phyloP scores from a whole-genome alignment of 92 coral and sea anemone species.

The Palythoa grandiflora region DNA sequence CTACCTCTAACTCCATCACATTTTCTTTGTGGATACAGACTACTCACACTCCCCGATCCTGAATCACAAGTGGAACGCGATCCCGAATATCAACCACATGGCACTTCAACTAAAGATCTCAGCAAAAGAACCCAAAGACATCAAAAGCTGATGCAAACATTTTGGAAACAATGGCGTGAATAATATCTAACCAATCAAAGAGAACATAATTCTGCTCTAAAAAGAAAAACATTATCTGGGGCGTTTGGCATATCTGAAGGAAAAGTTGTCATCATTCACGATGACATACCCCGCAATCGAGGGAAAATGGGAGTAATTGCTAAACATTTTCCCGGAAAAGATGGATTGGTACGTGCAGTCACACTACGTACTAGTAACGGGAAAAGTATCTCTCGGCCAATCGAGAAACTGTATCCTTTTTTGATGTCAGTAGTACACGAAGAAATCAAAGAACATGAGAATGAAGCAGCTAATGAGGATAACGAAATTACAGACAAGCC shows the following conservation, averaged over 20 bases:
- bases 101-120: neutral
- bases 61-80: neutral
- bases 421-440: no score
- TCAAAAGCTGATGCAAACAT: neutral
- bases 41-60: neutral
- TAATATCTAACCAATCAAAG: neutral
- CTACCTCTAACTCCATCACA: neutral
- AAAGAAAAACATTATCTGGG: neutral
- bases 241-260: neutral
- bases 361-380: no score
- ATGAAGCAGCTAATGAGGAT: no score
- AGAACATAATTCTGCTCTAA: neutral
- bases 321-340: no score
- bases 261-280: neutral
- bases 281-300: no score
- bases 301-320: no score
- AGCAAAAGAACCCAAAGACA: neutral
- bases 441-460: no score
- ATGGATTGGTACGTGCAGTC: no score
- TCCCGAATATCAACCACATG: neutral
- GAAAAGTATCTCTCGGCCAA: no score
- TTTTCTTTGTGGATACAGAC: neutral
- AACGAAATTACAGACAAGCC: no score
- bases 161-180: neutral
- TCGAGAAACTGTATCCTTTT: no score